A percentile compares a stretch with the other conserved stretches of the same genome.
Conservation (phyloP, 1,140 invertebrate genomes). For the Zaprionus lachaisei region DNA sequence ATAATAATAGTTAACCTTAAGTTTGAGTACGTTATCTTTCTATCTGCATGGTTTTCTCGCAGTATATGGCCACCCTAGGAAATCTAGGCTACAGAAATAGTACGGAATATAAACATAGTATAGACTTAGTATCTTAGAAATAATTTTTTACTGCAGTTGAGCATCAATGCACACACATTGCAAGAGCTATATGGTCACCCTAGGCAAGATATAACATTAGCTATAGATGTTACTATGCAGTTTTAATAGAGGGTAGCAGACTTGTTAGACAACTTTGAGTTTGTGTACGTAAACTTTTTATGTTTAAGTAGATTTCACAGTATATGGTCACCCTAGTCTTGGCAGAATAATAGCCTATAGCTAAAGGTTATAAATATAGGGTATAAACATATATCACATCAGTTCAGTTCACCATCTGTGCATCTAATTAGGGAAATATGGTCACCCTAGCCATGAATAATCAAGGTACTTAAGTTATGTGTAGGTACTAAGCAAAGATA, state of each 20-base stretch:
- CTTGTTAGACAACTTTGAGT: no score
- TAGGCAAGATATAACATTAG: not conserved
- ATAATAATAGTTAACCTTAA: no score
- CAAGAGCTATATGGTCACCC: not conserved
- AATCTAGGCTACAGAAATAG: not conserved
- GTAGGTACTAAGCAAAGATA: not conserved
- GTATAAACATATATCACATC: no score
- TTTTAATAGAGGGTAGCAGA: no score
- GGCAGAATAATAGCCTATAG: not conserved
- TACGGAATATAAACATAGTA: not conserved
- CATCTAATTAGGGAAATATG: not conserved
- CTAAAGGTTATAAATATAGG: no score
- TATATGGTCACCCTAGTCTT: not conserved
- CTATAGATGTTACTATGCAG: not conserved
- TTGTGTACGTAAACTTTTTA: no score
- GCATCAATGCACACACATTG: not conserved
- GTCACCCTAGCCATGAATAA: not conserved
- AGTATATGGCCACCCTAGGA: not conserved
- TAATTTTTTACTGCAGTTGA: not conserved
- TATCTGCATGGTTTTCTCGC: not conserved
- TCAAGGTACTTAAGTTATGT: not conserved
- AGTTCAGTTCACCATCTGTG: not conserved
- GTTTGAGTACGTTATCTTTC: no score
- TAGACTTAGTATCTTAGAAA: not conserved
- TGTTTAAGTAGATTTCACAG: not conserved